Evolutionary conservation across 2,888 invertebrate species (phyloP).

Genomic region (Vesta saturnalis): DNA sequence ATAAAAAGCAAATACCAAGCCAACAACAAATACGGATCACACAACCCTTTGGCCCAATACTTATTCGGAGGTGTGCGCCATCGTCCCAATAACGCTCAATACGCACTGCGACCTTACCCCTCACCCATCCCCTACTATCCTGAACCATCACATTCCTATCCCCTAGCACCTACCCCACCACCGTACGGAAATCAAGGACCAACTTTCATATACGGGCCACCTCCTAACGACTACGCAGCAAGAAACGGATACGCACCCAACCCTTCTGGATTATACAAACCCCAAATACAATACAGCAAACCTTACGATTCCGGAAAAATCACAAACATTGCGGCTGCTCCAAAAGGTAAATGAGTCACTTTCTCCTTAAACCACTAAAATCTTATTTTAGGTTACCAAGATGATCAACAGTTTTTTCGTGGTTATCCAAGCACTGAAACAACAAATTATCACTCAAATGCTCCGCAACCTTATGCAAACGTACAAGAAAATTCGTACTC

Average conservation of each 20-base stretch:
- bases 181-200: no score
- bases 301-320: no score
- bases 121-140: no score
- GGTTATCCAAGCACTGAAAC: background rate
- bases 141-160: no score
- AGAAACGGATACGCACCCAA: no score
- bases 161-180: no score
- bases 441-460: conserved; percentile 29
- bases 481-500: conserved; percentile 34
- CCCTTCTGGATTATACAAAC: no score
- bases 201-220: no score
- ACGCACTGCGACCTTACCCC: no score
- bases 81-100: background rate
- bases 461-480: conserved; percentile 46
- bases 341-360: background rate
- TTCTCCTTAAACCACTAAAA: background rate
- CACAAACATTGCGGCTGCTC: background rate
- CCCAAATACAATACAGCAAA: no score
- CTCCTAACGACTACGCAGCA: no score
- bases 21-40: background rate
- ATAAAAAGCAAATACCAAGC: background rate
- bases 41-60: background rate
- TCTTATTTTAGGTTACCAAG: background rate
- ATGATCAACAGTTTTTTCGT: conserved; percentile 19
- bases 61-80: background rate